Evolutionary conservation across 2,888 invertebrate species (phyloP).

Genomic region (Hyalella azteca): DNA sequence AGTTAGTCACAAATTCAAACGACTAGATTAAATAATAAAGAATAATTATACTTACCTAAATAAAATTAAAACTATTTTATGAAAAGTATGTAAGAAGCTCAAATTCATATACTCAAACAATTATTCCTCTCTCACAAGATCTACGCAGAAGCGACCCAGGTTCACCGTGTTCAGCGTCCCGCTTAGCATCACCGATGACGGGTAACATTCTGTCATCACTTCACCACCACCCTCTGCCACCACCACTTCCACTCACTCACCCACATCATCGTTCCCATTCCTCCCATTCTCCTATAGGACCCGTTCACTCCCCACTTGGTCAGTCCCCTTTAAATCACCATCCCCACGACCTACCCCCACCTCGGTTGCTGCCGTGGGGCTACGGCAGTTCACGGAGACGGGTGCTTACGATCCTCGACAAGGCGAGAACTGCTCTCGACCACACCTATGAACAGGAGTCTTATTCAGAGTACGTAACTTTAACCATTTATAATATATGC

Average conservation of each 20-base stretch:
- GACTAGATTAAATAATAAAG: too few species aligned
- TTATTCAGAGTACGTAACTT: not conserved
- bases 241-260: conserved; percentile 44
- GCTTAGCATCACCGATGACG: conserved; percentile 26
- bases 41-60: too few species aligned
- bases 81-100: too few species aligned
- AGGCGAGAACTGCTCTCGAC: conserved; percentile 57
- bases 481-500: too few species aligned
- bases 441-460: conserved; percentile 48
- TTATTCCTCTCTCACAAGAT: conserved; percentile 5
- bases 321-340: conserved; percentile 23
- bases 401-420: conserved; percentile 58
- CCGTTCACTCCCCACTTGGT: conserved; percentile 6
- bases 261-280: conserved; percentile 25
- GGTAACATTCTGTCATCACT: conserved; percentile 24
- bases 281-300: conserved; percentile 5
- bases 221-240: conserved; percentile 35
- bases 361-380: conserved; percentile 47
- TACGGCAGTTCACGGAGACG: conserved; percentile 44
- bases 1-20: too few species aligned
- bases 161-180: not conserved
- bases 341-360: conserved; percentile 46
- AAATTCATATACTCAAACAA: too few species aligned
- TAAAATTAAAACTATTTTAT: too few species aligned
- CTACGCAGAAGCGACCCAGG: not conserved